Base-by-base conservation (phyloP, 2,113 vertebrate species). In the Arizona elegans region DNA sequence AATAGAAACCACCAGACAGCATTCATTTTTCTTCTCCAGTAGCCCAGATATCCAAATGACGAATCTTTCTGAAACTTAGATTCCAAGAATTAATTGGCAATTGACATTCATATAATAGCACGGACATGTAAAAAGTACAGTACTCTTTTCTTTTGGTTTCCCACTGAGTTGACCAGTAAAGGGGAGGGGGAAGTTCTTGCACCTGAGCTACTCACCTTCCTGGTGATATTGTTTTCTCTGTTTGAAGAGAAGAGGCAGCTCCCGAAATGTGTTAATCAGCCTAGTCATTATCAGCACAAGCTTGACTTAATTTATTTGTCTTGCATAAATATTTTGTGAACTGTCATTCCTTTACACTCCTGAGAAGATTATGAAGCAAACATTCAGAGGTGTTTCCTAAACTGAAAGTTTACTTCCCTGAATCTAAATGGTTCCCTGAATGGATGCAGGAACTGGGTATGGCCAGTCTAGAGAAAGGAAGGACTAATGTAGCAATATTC, bases 261-360 rank as follows among this genome's bases (percentile, higher is more conserved):
- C 85, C 65, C 21, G n/a, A 89, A 43, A 81, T 59, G 26, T 58
- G 65, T 58, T 92, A 92, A 92, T 92, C 81, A 89, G 92, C 53
- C 38, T 89, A 89, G 87, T 89, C 38, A 89, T 89, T 58, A 59
- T 53, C 26, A 89, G 11, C 65, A 89, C 52, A 92, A 85, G 53
- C 87, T 85, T 89, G 65, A 55, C 38, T 89, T 92, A 88, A 92
- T 85, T 89, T 89, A 92, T 92, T 89, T 81, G 38, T 89, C 87
- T 81, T 85, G 87, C 10, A 85, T 88, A 89, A 92, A 92, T 56
- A 92, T 85, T 38, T 89, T 89, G 87, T 47, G 92, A 92, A 53
- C 87, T 92, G 87, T 89, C 92, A 92, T 75, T 88, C 38, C n/a
- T 88, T 87, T 88, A 33, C 23, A 43, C 38, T 52, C 53, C 54